A percentile compares a stretch with the other conserved stretches of the same genome.
phyloP scores from a whole-genome alignment of 2,797 vertebrate species.

The Xenentodon cancila region DNA sequence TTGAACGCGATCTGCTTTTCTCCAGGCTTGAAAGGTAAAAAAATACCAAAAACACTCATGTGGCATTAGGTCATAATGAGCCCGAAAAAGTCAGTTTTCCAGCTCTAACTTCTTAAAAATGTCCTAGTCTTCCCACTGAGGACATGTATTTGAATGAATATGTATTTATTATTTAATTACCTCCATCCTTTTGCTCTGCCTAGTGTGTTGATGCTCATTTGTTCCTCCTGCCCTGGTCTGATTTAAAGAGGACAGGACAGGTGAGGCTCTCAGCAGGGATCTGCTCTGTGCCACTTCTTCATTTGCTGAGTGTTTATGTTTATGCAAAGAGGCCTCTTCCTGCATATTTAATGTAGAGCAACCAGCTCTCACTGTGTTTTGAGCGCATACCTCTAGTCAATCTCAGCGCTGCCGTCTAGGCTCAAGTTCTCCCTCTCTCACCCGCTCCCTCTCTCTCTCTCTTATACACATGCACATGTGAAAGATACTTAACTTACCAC shows the following conservation, averaged over 20 bases:
- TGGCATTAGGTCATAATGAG: too few relatives aligned
- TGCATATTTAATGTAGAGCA: conserved; percentile 97
- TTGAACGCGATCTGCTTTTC: too few relatives aligned
- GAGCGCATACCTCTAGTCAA: conserved; percentile 95
- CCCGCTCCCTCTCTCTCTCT: conserved; percentile 22
- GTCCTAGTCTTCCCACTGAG: conserved; percentile 31
- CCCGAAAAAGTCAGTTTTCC: too few relatives aligned
- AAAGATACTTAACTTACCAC: conserved; percentile 45
- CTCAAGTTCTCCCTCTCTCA: conserved; percentile 57
- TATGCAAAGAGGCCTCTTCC: conserved; percentile 96
- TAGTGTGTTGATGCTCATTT: conserved; percentile 58
- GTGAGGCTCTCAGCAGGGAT: conserved; percentile 91
- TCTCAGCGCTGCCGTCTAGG: conserved; percentile 84
- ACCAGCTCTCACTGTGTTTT: conserved; percentile 97
- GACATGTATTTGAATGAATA: conserved; percentile 35
- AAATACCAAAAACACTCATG: too few relatives aligned
- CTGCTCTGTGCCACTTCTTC: conserved; percentile 90
- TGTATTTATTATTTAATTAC: not conserved
- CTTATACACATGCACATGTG: conserved; percentile 6
- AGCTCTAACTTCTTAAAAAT: not conserved
- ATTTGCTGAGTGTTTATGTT: conserved; percentile 98
- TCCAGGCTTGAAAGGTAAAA: too few relatives aligned
- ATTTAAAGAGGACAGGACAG: conserved; percentile 86
- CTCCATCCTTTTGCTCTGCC: conserved; percentile 34
- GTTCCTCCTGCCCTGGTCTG: conserved; percentile 65